A percentile compares a stretch with the other conserved stretches of the same genome.
Conservation (phyloP, 2,888 invertebrate species). For the Tachystola acroxantha region DNA sequence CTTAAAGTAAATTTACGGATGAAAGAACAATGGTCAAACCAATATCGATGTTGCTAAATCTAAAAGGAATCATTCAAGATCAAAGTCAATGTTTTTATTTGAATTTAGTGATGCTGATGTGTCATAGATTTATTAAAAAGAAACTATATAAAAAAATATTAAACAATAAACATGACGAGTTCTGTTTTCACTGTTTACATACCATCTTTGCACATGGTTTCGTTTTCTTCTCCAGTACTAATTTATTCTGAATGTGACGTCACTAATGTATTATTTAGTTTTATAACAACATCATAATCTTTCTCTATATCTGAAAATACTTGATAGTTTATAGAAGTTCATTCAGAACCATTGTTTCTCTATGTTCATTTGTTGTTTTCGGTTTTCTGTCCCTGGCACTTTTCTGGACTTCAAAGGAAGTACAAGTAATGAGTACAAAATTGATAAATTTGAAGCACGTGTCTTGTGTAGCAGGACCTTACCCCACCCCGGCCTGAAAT, state of each 20-base stretch:
- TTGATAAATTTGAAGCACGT: slow-evolving; percentile 69
- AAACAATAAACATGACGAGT: background rate
- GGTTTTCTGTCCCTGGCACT: slow-evolving; percentile 70
- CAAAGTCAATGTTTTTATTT: too few relatives aligned
- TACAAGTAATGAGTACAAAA: slow-evolving; percentile 75
- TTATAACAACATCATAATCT: background rate
- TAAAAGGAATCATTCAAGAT: background rate
- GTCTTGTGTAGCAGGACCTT: slow-evolving; percentile 71
- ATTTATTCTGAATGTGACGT: slow-evolving; percentile 20
- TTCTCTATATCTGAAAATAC: background rate
- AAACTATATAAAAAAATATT: background rate
- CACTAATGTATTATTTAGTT: slow-evolving; percentile 1
- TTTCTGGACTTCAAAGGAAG: slow-evolving; percentile 67
- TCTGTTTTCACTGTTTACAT: slow-evolving; percentile 8
- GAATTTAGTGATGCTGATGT: background rate
- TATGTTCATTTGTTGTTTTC: slow-evolving; percentile 60
- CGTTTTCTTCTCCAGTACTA: slow-evolving; percentile 4
- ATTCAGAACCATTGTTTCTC: slow-evolving; percentile 38
- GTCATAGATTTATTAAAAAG: background rate
- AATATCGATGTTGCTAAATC: background rate
- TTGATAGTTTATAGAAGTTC: slow-evolving; percentile 14
- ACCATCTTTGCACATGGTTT: slow-evolving; percentile 15
- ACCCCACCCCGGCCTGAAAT: slow-evolving; percentile 54
- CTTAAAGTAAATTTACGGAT: background rate
- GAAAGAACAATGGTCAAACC: background rate